Conservation (phyloP, 2,113 vertebrate genomes). For the Grammomys dolichurus region DNA sequence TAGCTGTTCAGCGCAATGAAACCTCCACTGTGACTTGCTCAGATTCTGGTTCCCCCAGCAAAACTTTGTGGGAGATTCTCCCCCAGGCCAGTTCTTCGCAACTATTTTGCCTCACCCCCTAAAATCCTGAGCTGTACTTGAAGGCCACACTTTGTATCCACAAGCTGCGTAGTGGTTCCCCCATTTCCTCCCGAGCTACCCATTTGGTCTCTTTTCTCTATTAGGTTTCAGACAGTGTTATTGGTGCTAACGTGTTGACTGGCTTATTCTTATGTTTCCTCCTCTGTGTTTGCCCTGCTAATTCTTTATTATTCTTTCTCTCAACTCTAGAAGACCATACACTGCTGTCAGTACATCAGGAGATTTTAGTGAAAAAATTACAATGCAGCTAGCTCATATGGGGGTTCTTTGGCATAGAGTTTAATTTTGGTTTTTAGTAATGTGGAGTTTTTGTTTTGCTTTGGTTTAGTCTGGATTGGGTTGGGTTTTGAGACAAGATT, state of each 20-base stretch:
- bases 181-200: not conserved
- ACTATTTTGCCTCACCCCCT: too few relatives aligned
- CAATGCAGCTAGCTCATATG: not conserved
- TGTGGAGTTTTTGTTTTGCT: not conserved
- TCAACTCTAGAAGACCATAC: not conserved
- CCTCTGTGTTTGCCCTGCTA: not conserved
- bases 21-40: conserved; percentile 12
- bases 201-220: not conserved
- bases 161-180: not conserved
- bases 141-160: not conserved
- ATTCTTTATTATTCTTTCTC: not conserved
- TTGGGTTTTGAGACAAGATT: conserved; percentile 2
- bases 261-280: conserved; percentile 15
- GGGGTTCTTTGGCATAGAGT: not conserved
- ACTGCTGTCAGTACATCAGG: not conserved
- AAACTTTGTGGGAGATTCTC: conserved; percentile 30
- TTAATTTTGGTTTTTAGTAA: not conserved
- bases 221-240: not conserved
- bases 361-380: conserved; percentile 1
- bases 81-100: conserved; percentile 34
- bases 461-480: not conserved
- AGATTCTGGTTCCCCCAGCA: conserved; percentile 25
- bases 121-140: not conserved
- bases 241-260: not conserved
- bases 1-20: conserved; percentile 3